Percentiles rank a stretch among this genome's conserved stretches.
These are phyloP conservation scores for Chloroclysta siterata DNA, from an alignment of 2,888 invertebrate species.

Conservation along the genomic window DNA sequence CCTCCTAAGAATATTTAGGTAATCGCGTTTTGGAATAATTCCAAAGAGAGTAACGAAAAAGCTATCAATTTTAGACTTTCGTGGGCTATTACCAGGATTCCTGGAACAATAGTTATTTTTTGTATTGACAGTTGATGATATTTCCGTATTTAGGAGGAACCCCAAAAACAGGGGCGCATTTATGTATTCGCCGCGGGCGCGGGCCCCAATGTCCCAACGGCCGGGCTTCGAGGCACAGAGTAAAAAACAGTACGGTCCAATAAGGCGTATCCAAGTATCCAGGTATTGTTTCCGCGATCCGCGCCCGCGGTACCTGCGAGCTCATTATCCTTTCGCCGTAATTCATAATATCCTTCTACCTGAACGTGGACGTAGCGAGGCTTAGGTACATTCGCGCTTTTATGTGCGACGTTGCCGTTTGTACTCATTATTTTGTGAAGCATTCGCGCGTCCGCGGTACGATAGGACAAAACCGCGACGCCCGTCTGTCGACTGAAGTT, in stretches of 20 bases:
- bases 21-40: too few relatives aligned
- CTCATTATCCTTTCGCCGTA: slow-evolving; percentile 56
- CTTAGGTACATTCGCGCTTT: slow-evolving; percentile 14
- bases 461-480: too few relatives aligned
- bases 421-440: not conserved
- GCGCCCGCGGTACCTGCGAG: slow-evolving; percentile 56
- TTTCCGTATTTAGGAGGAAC: not conserved
- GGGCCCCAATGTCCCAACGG: slow-evolving; percentile 11
- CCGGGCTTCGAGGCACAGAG: slow-evolving; percentile 17
- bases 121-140: too few relatives aligned
- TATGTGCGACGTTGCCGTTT: slow-evolving; percentile 23
- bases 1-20: too few relatives aligned
- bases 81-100: too few relatives aligned
- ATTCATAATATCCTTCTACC: slow-evolving; percentile 54
- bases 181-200: slow-evolving; percentile 38
- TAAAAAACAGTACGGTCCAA: slow-evolving; percentile 25
- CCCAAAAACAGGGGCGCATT: slow-evolving; percentile 30
- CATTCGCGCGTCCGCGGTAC: not conserved
- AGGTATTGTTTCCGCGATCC: slow-evolving; percentile 48
- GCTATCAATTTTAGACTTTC: too few relatives aligned
- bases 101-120: too few relatives aligned
- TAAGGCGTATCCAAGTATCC: slow-evolving; percentile 36
- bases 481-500: too few relatives aligned
- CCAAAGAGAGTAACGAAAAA: too few relatives aligned
- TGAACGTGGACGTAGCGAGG: slow-evolving; percentile 32